These are phyloP conservation scores for Agapornis roseicollis DNA, from an alignment of 2,113 vertebrate genomes.

Conservation along the genomic window DNA sequence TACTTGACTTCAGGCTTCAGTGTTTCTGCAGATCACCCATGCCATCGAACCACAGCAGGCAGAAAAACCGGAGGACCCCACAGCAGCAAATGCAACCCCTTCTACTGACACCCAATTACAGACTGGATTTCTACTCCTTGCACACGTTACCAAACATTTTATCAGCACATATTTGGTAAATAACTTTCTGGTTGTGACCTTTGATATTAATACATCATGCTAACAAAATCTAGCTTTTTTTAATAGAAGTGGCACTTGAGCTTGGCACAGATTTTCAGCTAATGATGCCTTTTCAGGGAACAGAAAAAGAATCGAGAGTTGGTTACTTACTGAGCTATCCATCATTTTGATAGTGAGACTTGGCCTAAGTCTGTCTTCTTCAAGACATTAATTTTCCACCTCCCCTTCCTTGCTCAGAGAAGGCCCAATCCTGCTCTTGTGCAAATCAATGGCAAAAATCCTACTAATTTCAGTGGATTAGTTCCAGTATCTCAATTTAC, in stretches of 20 bases:
- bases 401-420: neutral
- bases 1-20: neutral
- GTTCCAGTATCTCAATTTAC: constrained; percentile 65
- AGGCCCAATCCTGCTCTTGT: neutral
- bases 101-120: neutral
- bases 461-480: constrained; percentile 61
- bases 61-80: neutral
- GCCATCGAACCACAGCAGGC: neutral
- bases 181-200: neutral
- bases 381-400: constrained; percentile 29
- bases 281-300: neutral
- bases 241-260: neutral
- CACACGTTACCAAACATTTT: neutral
- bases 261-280: constrained; percentile 11
- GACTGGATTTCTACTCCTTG: neutral
- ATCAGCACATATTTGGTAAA: neutral
- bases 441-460: constrained; percentile 52
- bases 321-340: neutral
- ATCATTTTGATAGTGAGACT: constrained; percentile 47
- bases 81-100: neutral
- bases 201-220: neutral
- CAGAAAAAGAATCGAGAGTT: neutral
- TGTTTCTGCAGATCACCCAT: neutral
- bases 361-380: constrained; percentile 26
- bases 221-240: neutral